phyloP scores from a whole-genome alignment of 1,140 invertebrate genomes.

The Drosophila elegans region DNA sequence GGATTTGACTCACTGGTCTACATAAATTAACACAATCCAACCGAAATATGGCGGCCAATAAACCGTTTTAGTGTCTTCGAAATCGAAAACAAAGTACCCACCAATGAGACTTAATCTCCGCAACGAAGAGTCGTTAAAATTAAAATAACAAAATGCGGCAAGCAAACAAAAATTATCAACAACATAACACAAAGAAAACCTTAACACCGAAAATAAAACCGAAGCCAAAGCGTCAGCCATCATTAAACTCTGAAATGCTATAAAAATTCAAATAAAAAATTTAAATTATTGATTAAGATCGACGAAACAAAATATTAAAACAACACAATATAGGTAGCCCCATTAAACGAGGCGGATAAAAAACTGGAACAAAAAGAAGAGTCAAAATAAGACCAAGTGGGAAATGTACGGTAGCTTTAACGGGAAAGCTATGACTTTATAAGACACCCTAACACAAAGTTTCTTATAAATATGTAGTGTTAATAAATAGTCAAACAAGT shows the following conservation, averaged over 20 bases:
- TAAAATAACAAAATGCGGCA: conserved; percentile 63
- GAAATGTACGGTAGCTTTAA: conserved; percentile 8
- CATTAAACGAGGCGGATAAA: conserved; percentile 20
- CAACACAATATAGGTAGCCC: conserved; percentile 38
- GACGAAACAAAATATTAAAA: conserved; percentile 74
- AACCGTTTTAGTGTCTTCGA: conserved; percentile 30
- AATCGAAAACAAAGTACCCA: conserved; percentile 42
- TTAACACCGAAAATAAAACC: conserved; percentile 47
- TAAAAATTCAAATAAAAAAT: conserved; percentile 82
- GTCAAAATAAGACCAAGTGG: conserved; percentile 63
- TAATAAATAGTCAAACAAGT: no score
- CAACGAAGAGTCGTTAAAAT: conserved; percentile 53
- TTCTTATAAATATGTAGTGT: not conserved
- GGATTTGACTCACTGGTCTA: conserved; percentile 26
- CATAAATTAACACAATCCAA: conserved; percentile 37
- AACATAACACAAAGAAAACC: conserved; percentile 33
- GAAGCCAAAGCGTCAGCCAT: conserved; percentile 43
- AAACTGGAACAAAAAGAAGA: conserved; percentile 48
- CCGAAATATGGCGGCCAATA: conserved; percentile 54
- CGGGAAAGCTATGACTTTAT: not conserved
- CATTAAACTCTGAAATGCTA: conserved; percentile 65
- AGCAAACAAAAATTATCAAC: conserved; percentile 46
- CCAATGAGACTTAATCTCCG: conserved; percentile 56
- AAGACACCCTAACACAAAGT: conserved; percentile 10
- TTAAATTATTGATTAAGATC: conserved; percentile 83